A percentile compares a stretch with the other conserved stretches of the same genome.
Evolutionary conservation across 92 coral and sea anemone genomes (phyloP).

Genomic region (Porites rus): DNA sequence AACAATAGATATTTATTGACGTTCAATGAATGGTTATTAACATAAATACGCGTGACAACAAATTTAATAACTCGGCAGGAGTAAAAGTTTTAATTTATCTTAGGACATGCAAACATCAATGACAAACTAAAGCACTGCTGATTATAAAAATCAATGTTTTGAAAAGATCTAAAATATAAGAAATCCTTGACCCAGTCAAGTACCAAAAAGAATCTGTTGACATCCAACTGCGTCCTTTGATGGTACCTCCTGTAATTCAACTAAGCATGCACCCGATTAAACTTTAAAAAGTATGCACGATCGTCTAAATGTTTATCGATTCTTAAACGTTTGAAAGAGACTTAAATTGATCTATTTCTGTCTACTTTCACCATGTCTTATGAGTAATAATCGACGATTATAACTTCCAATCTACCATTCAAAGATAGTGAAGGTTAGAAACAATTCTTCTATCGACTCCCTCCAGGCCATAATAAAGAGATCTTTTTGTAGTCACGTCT

Average conservation of each 20-base stretch:
- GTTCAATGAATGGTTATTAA: constrained; percentile 1
- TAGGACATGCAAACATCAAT: background rate
- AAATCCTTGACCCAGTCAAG: background rate
- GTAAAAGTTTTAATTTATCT: constrained; percentile 4
- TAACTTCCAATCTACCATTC: background rate
- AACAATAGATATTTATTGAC: background rate
- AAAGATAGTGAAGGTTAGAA: too few relatives aligned
- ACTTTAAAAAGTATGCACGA: background rate
- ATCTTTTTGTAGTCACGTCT: too few relatives aligned
- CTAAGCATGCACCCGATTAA: background rate
- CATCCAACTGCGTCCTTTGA: background rate
- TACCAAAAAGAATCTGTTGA: background rate
- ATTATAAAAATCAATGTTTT: background rate
- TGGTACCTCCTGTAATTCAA: background rate
- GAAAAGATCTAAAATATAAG: background rate
- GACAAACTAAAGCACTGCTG: background rate
- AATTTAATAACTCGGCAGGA: constrained; percentile 18
- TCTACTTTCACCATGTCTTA: background rate
- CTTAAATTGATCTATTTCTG: background rate
- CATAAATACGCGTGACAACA: constrained; percentile 26
- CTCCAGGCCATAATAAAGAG: too few relatives aligned
- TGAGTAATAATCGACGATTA: background rate
- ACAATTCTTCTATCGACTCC: too few relatives aligned
- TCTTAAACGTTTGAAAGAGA: background rate
- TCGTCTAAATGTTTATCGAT: background rate